Evolutionary conservation across 2,113 vertebrate species (phyloP).

Genomic region (Pseudopipra pipra): DNA sequence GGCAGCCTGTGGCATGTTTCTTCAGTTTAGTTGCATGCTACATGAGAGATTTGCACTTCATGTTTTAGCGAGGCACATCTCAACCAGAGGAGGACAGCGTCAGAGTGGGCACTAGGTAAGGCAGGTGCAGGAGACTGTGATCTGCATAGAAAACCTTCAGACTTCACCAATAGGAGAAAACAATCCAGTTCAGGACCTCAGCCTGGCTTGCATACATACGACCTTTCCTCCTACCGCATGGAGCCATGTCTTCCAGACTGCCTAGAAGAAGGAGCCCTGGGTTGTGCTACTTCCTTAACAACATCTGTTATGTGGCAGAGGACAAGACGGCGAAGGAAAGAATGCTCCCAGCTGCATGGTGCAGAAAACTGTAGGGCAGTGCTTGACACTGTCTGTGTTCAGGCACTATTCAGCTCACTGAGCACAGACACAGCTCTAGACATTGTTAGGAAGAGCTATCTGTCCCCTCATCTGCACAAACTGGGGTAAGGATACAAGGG

Average conservation of each 20-base stretch:
- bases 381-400: not conserved
- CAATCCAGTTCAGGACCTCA: not conserved
- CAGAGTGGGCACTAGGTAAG: not conserved
- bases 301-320: not conserved
- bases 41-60: not conserved
- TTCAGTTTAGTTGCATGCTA: not conserved
- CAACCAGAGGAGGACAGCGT: not conserved
- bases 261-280: not conserved
- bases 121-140: not conserved
- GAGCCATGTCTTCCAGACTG: not conserved
- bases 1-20: not conserved
- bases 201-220: not conserved
- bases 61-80: not conserved
- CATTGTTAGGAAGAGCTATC: not conserved
- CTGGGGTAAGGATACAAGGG: not conserved
- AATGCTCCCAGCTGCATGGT: not conserved
- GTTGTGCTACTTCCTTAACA: not conserved
- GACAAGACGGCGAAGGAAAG: not conserved
- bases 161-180: not conserved
- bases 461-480: not conserved
- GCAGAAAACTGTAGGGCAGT: not conserved
- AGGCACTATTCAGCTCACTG: not conserved
- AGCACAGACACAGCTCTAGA: not conserved
- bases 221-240: not conserved
- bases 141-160: not conserved